Base-by-base conservation (phyloP, 2,797 vertebrate genomes). In the Petrocephalus schoutedeni region DNA sequence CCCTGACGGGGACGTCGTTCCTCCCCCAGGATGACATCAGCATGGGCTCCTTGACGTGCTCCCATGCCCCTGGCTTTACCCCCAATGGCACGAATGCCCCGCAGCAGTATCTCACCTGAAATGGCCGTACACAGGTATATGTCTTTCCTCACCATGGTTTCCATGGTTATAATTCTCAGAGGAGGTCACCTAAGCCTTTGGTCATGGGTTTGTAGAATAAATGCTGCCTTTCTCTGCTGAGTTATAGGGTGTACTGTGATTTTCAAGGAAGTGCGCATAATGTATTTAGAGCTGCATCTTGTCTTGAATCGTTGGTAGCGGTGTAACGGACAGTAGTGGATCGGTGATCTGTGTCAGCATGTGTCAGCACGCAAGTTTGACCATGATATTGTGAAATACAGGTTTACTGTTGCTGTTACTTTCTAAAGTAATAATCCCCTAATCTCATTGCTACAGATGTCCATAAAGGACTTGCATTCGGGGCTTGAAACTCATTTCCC, bases 71-170 rank as follows among this genome's bases (percentile, higher is more conserved):
- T 0, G 92, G 89, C 5, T 89, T 93, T 0, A 49, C 89, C 86
- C 41, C 89, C 0, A 91, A 94, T 1, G 28, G 49, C 19, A 87
- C 91, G 58, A 64, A 92, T 87, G 57, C 87, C 53, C 93, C 90
- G 9, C 93, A 91, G 86, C 91, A 89, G 51, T 94, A 92, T 89
- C 87, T 92, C 0, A 90, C 87, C 90, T 94, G 92, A 90, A 92
- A 85, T 23, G 90, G 91, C 41, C 93, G 93, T 88, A 92, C 89
- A 19, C 91, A 90, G 92, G 92, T 93, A 91, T 90, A 21, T 21
- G 10, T 16, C 21, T 51, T 21, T 4, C 9, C 1, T 49, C 6
- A 16, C 16, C 28, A 28, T 58, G 59, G 28, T 59, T 58, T 19
- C 28, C 12, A 87, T 23, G 9, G 21, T 23, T 51, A 10, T 12